Evolutionary conservation across 2,797 vertebrate species (phyloP), one percentile per base, ranked within the genome.

Genomic region (Coranthus polyacanthus): DNA sequence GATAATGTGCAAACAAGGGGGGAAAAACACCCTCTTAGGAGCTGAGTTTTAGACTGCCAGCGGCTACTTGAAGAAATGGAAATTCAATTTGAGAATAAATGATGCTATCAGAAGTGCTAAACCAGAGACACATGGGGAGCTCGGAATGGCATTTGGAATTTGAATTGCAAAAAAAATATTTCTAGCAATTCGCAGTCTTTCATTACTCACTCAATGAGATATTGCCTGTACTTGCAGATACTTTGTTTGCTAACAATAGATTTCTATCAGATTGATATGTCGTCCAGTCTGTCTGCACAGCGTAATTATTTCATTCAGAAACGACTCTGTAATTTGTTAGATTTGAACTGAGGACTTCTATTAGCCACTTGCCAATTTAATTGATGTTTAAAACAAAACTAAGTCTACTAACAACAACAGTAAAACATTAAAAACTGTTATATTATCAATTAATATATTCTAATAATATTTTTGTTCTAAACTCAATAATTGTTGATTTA

Each of bases 61-160:
- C 29, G 8, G 73, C 82, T 78, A 71, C 59, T 86, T 60, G 18
- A 46, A 75, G 57, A 81, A 83, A 75, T 84, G 70, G 42, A 80
- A 85, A 86, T 84, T 82, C 67, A 85, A 78, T 83, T 66, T 83
- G 47, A 82, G 65, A 86, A 67, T 78, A 84, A 88, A 78, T 79
- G 64, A 79, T 80, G 58, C 78, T 64, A 85, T 90, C 81, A 89
- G 70, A 80, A 61, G 73, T 87, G 68, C 79, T 79, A 75, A 88
- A 86, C 34, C 38, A 70, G 21, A 66, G 59, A 74, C 38, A 17
- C 79, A 79, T 71, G 36, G 75, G 61, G 58, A 79, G 56, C 72
- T 84, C 61, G 37, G 53, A n/a, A 82, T 79, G 41, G 44, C 62
- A 68, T 53, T 74, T 68, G 29, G 36, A 77, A 82, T 86, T 82